A percentile compares a stretch with the other conserved stretches of the same genome.
These are phyloP conservation scores for Numenius arquata DNA, from an alignment of 2,113 vertebrate genomes.

Conservation along the genomic window DNA sequence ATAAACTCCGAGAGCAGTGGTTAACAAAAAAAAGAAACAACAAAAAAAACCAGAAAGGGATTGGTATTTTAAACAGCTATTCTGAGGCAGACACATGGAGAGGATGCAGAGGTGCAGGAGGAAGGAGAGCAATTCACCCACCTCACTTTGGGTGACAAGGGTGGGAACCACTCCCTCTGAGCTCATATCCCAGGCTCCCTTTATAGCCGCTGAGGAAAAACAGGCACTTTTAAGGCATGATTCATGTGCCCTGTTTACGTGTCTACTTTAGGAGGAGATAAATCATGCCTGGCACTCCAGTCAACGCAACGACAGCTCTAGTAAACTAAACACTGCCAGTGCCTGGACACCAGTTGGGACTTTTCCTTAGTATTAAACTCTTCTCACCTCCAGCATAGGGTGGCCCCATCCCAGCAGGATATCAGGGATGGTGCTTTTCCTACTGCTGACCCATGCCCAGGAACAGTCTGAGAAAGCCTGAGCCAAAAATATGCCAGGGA, in stretches of 20 bases:
- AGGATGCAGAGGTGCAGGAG: neutral
- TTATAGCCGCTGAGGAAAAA: neutral
- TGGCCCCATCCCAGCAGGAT: neutral
- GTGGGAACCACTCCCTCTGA: constrained; percentile 18
- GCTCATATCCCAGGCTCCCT: constrained; percentile 44
- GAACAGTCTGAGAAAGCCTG: neutral
- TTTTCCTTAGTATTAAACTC: neutral
- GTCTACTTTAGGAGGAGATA: constrained; percentile 33
- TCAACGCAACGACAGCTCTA: neutral
- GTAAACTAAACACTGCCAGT: neutral
- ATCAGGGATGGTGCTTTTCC: neutral
- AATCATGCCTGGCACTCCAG: constrained; percentile 30
- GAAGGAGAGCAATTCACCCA: neutral
- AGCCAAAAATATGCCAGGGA: neutral
- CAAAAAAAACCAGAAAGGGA: neutral
- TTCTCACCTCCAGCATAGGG: neutral
- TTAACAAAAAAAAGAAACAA: neutral
- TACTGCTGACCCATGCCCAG: neutral
- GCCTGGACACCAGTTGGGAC: neutral
- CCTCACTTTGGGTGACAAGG: neutral
- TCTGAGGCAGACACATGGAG: neutral
- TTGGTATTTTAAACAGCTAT: rapidly evolving
- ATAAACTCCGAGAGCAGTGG: rapidly evolving
- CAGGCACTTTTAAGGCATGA: constrained; percentile 60
- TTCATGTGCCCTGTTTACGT: constrained; percentile 48